These are phyloP conservation scores for Acanthosepion pharaonis DNA, from an alignment of 2,888 invertebrate species.

Conservation along the genomic window DNA sequence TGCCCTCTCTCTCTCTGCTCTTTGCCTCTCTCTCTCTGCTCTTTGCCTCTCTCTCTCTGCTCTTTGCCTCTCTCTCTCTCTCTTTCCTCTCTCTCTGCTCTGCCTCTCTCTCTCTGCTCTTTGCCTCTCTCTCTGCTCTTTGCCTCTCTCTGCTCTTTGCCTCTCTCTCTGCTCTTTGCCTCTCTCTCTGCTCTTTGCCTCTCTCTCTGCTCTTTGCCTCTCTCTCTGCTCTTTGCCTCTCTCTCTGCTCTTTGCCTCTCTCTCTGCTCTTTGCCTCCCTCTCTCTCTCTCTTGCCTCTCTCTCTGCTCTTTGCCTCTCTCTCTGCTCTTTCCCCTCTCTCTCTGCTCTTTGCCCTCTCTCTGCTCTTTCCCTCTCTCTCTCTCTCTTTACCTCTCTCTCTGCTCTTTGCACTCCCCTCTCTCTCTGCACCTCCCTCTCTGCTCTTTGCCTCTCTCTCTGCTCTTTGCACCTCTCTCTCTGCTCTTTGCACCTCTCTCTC, in stretches of 20 bases:
- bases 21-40: neutral
- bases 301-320: neutral
- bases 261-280: neutral
- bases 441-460: neutral
- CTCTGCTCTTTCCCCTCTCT: neutral
- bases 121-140: neutral
- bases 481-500: too few species aligned
- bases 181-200: neutral
- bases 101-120: neutral
- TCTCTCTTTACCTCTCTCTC: neutral
- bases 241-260: too few species aligned
- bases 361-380: neutral
- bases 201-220: neutral
- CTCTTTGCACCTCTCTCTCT: neutral
- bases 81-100: neutral
- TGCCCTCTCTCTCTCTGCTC: neutral
- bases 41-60: neutral
- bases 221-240: neutral
- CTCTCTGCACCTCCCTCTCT: neutral
- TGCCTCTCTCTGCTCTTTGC: neutral
- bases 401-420: too few species aligned
- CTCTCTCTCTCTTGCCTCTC: neutral
- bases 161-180: neutral
- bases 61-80: too few species aligned
- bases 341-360: neutral